Percentiles rank a stretch among this genome's conserved stretches.
phyloP scores from a whole-genome alignment of 2,797 vertebrate genomes.

The Phaenicophaeus curvirostris region DNA sequence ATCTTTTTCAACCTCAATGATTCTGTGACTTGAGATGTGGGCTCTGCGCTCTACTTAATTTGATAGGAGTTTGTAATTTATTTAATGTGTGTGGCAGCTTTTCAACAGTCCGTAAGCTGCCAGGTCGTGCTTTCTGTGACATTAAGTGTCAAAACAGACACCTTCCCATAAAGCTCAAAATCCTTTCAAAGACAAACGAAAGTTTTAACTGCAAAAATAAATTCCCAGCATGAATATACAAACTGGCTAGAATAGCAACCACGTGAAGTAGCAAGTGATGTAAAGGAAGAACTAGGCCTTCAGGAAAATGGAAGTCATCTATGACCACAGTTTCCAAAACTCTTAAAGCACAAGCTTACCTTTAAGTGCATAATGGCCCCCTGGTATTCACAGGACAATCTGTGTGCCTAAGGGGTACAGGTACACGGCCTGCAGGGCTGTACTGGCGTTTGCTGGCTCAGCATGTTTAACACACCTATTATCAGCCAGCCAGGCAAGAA shows the following conservation, averaged over 20 bases:
- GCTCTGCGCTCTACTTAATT: background rate
- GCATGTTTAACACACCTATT: fast-evolving
- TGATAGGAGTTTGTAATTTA: background rate
- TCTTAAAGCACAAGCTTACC: background rate
- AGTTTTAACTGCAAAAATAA: background rate
- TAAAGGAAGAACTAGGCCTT: background rate
- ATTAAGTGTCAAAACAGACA: background rate
- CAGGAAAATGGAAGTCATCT: background rate
- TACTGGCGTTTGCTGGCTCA: fast-evolving
- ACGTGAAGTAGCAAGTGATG: background rate
- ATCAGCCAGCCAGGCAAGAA: background rate
- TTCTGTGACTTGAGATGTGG: no score
- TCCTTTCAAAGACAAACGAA: background rate
- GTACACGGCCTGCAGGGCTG: background rate
- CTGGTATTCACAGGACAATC: background rate
- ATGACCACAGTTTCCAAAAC: background rate
- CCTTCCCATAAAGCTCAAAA: background rate
- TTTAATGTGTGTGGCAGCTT: background rate
- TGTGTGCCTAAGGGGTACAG: background rate
- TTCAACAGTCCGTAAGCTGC: background rate
- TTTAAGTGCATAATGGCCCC: background rate
- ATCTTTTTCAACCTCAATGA: no score
- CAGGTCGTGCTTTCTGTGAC: background rate
- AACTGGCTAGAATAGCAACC: background rate
- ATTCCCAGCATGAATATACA: background rate